A percentile compares a stretch with the other conserved stretches of the same genome.
phyloP scores from a whole-genome alignment of 2,797 vertebrate species.

The Coracias cyanogaster region DNA sequence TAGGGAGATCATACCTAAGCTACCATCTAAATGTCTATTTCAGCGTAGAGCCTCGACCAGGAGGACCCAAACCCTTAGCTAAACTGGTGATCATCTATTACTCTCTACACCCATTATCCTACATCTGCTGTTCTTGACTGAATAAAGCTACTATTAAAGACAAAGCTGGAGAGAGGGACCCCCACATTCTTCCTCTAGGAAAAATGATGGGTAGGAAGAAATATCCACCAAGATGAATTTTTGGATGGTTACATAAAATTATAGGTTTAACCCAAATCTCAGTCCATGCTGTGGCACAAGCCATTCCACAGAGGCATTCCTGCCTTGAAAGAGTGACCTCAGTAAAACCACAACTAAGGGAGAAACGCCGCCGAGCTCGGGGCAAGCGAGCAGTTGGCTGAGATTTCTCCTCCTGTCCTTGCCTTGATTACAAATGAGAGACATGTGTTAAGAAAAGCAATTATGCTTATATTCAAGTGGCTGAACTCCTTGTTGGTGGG shows the following conservation, averaged over 20 bases:
- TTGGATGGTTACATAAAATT: neutral
- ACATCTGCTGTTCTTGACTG: neutral
- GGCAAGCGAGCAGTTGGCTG: neutral
- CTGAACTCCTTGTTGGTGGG: constrained; percentile 51
- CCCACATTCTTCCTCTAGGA: neutral
- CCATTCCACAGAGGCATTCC: neutral
- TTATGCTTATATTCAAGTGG: constrained; percentile 55
- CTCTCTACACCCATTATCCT: neutral
- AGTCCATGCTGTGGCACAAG: neutral
- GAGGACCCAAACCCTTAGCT: neutral
- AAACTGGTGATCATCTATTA: neutral
- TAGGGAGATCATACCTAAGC: neutral
- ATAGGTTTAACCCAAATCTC: neutral
- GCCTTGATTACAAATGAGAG: constrained; percentile 36
- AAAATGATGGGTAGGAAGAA: neutral
- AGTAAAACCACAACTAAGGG: neutral
- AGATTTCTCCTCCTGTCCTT: constrained; percentile 1
- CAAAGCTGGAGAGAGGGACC: neutral
- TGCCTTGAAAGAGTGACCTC: neutral
- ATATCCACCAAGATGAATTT: neutral
- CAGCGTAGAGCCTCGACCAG: neutral
- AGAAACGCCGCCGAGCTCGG: neutral
- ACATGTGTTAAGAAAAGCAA: constrained; percentile 44
- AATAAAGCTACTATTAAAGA: neutral
- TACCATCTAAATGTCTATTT: neutral